These are phyloP conservation scores for Bradynema listronoti DNA, from an alignment of 1,140 invertebrate genomes.

Conservation along the genomic window DNA sequence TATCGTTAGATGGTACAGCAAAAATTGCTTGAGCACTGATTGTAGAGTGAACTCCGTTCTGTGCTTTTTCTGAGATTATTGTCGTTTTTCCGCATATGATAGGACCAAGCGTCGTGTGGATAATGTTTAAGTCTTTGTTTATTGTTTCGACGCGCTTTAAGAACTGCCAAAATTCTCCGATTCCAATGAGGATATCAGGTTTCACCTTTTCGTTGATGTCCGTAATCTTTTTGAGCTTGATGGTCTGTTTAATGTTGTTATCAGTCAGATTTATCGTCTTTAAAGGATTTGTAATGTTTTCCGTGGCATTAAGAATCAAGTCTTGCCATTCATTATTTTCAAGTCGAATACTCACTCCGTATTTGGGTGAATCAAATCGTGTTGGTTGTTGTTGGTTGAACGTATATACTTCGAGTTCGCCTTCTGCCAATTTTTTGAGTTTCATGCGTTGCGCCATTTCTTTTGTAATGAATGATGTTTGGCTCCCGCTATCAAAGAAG, in stretches of 20 bases:
- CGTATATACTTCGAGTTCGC: slow-evolving; percentile 4
- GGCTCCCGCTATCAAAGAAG: slow-evolving; percentile 12
- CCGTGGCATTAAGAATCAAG: background rate
- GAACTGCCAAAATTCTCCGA: slow-evolving; percentile 18
- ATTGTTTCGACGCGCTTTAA: background rate
- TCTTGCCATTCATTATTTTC: background rate
- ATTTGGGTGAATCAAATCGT: background rate
- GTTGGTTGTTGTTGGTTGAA: background rate
- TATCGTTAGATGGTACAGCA: background rate
- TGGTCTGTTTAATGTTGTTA: background rate
- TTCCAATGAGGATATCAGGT: slow-evolving; percentile 23
- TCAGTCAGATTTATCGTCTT: background rate
- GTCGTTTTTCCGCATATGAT: slow-evolving; percentile 2
- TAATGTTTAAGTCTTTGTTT: background rate
- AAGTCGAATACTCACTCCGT: background rate
- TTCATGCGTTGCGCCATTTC: background rate
- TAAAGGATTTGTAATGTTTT: background rate
- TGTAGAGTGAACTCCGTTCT: no score
- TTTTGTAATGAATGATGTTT: background rate
- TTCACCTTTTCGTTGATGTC: background rate
- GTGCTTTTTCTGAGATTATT: no score
- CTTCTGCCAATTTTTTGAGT: background rate
- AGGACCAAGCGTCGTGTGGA: slow-evolving; percentile 10
- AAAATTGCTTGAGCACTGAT: no score
- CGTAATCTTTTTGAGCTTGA: background rate